These are phyloP conservation scores for Pherbina coryleti DNA, from an alignment of 2,888 invertebrate genomes.

Conservation along the genomic window DNA sequence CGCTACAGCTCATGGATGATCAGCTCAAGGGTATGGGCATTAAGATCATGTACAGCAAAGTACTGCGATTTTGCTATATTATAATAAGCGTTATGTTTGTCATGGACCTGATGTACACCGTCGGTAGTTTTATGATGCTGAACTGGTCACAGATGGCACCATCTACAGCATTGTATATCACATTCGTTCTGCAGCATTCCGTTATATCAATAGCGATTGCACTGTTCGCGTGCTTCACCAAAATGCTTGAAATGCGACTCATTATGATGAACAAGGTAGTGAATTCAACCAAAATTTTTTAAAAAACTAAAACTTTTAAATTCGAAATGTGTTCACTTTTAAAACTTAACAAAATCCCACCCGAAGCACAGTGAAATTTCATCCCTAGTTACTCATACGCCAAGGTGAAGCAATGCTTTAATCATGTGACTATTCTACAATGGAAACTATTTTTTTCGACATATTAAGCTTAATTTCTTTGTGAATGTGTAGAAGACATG, in stretches of 20 bases:
- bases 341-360: too few relatives aligned
- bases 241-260: slow-evolving; percentile 61
- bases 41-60: slow-evolving; percentile 65
- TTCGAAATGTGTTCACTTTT: too few relatives aligned
- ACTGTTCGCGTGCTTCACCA: slow-evolving; percentile 58
- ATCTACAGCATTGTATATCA: slow-evolving; percentile 59
- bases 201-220: slow-evolving; percentile 60
- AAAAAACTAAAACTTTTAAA: too few relatives aligned
- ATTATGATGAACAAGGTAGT: slow-evolving; percentile 65
- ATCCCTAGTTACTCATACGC: too few relatives aligned
- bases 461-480: too few relatives aligned
- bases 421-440: too few relatives aligned
- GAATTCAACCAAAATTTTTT: neutral
- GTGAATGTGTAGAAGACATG: too few relatives aligned
- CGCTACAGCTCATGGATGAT: slow-evolving; percentile 60
- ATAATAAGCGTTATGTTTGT: slow-evolving; percentile 55
- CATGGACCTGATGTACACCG: slow-evolving; percentile 57
- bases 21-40: slow-evolving; percentile 61
- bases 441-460: too few relatives aligned
- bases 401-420: too few relatives aligned
- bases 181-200: slow-evolving; percentile 65
- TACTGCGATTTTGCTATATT: slow-evolving; percentile 60
- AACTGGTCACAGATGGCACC: slow-evolving; percentile 56
- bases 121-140: slow-evolving; percentile 60
- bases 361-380: too few relatives aligned